These are phyloP conservation scores for Brotula barbata DNA, from an alignment of 2,797 vertebrate genomes.

Conservation along the genomic window DNA sequence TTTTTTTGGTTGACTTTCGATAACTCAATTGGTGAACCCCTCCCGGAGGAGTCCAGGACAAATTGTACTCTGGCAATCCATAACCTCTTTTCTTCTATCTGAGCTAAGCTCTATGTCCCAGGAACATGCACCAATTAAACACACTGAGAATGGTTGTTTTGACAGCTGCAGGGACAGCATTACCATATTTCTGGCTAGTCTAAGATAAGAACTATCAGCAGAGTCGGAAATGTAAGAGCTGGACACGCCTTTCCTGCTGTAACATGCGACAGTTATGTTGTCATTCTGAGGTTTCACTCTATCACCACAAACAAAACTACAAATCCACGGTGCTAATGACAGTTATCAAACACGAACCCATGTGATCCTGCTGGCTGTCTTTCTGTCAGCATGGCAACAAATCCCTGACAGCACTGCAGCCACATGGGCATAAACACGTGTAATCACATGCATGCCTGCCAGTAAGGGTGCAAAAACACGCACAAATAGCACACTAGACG, in stretches of 20 bases:
- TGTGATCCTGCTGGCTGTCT: slow-evolving; percentile 19
- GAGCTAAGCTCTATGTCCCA: slow-evolving; percentile 40
- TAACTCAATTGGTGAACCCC: slow-evolving; percentile 22
- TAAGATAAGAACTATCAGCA: slow-evolving; percentile 67
- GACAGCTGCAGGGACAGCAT: slow-evolving; percentile 53
- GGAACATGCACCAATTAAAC: slow-evolving; percentile 42
- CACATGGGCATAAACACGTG: slow-evolving; percentile 2
- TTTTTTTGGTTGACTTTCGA: slow-evolving; percentile 29
- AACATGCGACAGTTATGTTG: slow-evolving; percentile 51
- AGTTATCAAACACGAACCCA: slow-evolving; percentile 40
- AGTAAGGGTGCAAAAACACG: slow-evolving; percentile 12
- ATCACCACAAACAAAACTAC: slow-evolving; percentile 20
- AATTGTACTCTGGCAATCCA: slow-evolving; percentile 28
- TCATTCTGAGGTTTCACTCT: slow-evolving; percentile 50
- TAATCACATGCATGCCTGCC: slow-evolving; percentile 17
- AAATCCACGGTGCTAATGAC: slow-evolving; percentile 48
- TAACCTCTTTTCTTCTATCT: slow-evolving; percentile 35
- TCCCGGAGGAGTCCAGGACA: slow-evolving; percentile 21
- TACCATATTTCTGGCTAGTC: slow-evolving; percentile 52
- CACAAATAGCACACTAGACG: not conserved
- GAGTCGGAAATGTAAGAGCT: slow-evolving; percentile 43
- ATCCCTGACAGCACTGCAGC: slow-evolving; percentile 14
- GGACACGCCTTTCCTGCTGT: slow-evolving; percentile 53
- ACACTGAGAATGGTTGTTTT: slow-evolving; percentile 54
- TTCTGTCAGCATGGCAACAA: slow-evolving; percentile 35